phyloP scores from a whole-genome alignment of 2,797 vertebrate species.

The Helostoma temminkii region DNA sequence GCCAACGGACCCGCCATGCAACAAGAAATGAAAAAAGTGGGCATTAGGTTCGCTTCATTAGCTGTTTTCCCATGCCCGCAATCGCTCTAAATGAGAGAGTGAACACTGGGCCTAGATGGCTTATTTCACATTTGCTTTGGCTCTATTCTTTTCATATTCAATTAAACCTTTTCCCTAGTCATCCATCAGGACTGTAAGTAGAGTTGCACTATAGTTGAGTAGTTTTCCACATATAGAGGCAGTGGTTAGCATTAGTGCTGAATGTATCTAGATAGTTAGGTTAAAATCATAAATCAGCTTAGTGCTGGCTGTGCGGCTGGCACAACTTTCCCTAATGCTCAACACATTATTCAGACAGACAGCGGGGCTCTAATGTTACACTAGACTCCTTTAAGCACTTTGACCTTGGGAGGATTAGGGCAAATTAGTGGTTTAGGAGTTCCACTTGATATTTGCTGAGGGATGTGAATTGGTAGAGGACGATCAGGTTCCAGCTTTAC shows the following conservation, averaged over 20 bases:
- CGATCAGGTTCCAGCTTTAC: constrained; percentile 25
- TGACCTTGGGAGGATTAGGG: constrained; percentile 26
- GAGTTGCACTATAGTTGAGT: neutral
- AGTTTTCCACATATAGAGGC: neutral
- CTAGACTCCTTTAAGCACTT: neutral
- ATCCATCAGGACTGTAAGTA: constrained; percentile 38
- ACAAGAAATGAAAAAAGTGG: constrained; percentile 48
- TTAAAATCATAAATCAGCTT: constrained; percentile 39
- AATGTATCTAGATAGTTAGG: constrained; percentile 17
- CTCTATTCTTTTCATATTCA: constrained; percentile 50
- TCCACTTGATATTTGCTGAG: constrained; percentile 24
- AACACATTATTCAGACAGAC: constrained; percentile 23
- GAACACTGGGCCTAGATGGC: constrained; percentile 27
- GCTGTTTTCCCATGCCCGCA: constrained; percentile 39
- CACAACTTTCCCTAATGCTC: constrained; percentile 14
- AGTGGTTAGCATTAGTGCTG: neutral
- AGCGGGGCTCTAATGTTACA: constrained; percentile 19
- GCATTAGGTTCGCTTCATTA: constrained; percentile 69
- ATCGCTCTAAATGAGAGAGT: constrained; percentile 43
- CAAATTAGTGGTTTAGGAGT: constrained; percentile 16
- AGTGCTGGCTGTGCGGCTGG: constrained; percentile 8
- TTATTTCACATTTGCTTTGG: constrained; percentile 58
- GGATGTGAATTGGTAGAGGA: neutral
- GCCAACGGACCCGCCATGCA: constrained; percentile 48
- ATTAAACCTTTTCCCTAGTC: constrained; percentile 35